These are phyloP conservation scores for Lissonota sp. DNA, from an alignment of 2,888 invertebrate genomes.

Conservation along the genomic window DNA sequence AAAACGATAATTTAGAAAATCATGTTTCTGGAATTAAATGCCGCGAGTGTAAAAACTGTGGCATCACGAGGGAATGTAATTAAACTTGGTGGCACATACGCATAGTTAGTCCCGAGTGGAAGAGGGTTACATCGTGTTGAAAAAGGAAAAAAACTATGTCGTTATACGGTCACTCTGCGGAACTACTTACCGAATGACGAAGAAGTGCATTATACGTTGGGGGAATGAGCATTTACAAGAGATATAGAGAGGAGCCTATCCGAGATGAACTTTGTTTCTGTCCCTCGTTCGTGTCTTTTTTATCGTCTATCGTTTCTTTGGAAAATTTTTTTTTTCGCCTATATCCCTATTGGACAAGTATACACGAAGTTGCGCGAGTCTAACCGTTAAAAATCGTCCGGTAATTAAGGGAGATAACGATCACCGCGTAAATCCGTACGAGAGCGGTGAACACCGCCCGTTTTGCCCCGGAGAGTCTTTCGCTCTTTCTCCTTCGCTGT, in stretches of 20 bases:
- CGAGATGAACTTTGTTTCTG: conserved; percentile 4
- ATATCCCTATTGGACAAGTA: conserved; percentile 41
- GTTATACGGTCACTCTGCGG: conserved; percentile 14
- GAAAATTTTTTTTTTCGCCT: conserved; percentile 19
- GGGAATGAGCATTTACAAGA: conserved; percentile 20
- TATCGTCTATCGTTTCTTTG: neutral
- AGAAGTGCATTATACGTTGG: conserved; percentile 18
- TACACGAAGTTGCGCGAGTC: conserved; percentile 49
- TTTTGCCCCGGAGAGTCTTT: conserved; percentile 41
- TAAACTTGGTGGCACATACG: conserved; percentile 1
- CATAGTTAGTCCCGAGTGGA: neutral
- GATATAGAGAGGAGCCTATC: neutral
- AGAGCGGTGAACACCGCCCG: conserved; percentile 58
- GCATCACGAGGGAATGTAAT: neutral
- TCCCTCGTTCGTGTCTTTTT: conserved; percentile 10
- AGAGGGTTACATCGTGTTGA: neutral
- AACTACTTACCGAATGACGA: neutral
- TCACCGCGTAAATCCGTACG: conserved; percentile 75
- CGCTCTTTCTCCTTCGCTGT: neutral
- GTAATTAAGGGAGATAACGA: conserved; percentile 81
- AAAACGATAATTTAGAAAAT: too few species aligned
- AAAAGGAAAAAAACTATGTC: neutral
- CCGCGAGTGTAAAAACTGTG: too few species aligned
- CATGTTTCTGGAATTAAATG: too few species aligned
- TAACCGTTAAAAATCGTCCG: conserved; percentile 68